Evolutionary conservation across 2,888 invertebrate species (phyloP), one percentile per base, ranked within the genome.

Genomic region (Ariolimax columbianus): DNA sequence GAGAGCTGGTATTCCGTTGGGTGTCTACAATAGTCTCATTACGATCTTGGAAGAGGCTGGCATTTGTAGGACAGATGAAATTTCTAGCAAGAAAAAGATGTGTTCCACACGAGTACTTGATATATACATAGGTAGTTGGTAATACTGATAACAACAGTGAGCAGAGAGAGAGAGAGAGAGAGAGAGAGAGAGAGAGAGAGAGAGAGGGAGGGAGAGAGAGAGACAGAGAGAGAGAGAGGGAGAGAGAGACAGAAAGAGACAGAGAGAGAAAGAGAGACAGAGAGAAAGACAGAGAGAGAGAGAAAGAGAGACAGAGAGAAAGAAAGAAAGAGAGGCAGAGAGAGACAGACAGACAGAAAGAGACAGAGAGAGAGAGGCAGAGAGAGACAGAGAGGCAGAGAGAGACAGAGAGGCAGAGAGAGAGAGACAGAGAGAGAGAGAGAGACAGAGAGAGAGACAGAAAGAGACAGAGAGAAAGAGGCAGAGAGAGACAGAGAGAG

Each of bases 181-280:
- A n/a, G 30, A 66, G 11, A 66, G 66, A 66, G 66, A n/a, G 66
- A 66, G 66, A 66, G 66, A n/a, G 30, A 66, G 30, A 66, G 66
- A 66, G 66, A 30, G 66, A 30, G 30, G 33, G 66, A n/a, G 33
- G 66, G 63, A 63, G 26, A 63, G 63, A 63, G 63, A n/a, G 63
- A 63, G 63, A 63, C 14, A 63, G 14, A 26, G 63, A 63, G 63
- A 19, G n/a, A 63, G n/a, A 26, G 6, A n/a, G 63, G 11, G 63
- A 63, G n/a, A 19, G 63, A 26, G 23, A 66, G 66, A n/a, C n/a
- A 66, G 66, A 30, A 30, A n/a, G 33, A 26, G 66, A 66, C 30
- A 66, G 66, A 66, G 17, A 66, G 30, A n/a, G 66, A 66, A 30
- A 6, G 66, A n/a, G n/a, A n/a, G n/a, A n/a, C n/a, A n/a, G n/a